Base-by-base conservation (phyloP, 2,797 vertebrate species). In the Martes flavigula region DNA sequence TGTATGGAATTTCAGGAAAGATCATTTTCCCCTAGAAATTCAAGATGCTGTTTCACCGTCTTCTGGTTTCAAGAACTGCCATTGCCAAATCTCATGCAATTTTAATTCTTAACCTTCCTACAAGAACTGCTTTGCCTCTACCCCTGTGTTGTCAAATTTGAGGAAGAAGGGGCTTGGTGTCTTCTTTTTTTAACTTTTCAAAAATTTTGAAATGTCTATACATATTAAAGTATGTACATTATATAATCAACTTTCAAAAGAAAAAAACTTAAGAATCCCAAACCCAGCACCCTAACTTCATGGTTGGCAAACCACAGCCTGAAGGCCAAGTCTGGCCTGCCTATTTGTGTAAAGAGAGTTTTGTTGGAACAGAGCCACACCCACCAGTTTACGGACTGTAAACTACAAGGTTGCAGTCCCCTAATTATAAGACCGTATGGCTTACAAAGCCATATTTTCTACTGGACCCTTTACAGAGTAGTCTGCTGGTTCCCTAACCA, bases 161-260 rank as follows among this genome's bases (percentile, higher is more conserved):
- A 86, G n/a, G 10, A 92, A 60, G 73, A 81, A 95, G 25, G 27
- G 23, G 13, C 25, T 40, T 96, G 32, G 38, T 32, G 66, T 64
- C n/a, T 78, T 89, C n/a, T 64, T 54, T 87, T 51, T 87, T 73
- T 23, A 87, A 83, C 15, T 77, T 85, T 92, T 77, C 7, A 93
- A 82, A 79, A 87, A 64, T 60, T 82, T 27, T 84, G 43, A 91
- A 90, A n/a, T 43, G 88, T 58, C 54, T 15, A 79, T 32, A 72
- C 40, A 62, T 46, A 92, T 21, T 75, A 64, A 91, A 84, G 60
- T 78, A 89, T 51, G 18, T 48, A 73, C 38, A 77, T 60, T 17
- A 92, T 32, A 90, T 58, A 92, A 81, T 38, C 14, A 87, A 92
- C 58, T 79, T 94, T 95, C 27, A 94, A 88, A 90, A 60, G 64